A percentile compares a stretch with the other conserved stretches of the same genome.
phyloP scores from a whole-genome alignment of 2,888 invertebrate species.

The Scrobipalpa atriplicella region DNA sequence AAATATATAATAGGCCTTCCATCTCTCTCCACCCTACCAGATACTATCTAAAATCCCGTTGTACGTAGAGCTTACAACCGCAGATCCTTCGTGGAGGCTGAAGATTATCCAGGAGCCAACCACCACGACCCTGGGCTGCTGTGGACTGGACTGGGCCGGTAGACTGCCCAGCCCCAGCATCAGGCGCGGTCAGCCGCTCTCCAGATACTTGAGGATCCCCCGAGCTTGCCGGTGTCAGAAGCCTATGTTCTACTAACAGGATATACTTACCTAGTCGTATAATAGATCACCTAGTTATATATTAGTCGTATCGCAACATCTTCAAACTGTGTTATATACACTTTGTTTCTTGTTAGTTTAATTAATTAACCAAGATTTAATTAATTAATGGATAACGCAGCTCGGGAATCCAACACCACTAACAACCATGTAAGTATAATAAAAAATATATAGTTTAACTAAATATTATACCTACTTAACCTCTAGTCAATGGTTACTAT shows the following conservation, averaged over 20 bases:
- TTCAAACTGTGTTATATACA: no score
- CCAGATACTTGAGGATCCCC: background rate
- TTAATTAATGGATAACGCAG: background rate
- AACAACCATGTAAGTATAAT: background rate
- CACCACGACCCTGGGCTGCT: conserved; percentile 85
- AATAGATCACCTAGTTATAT: no score
- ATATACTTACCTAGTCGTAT: no score
- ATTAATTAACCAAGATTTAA: background rate
- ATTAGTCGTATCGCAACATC: no score
- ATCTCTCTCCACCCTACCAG: background rate
- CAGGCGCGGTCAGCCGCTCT: conserved; percentile 25
- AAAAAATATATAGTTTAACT: background rate
- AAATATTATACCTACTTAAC: background rate
- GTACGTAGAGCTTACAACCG: conserved; percentile 82
- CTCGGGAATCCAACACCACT: background rate
- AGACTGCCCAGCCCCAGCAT: conserved; percentile 44
- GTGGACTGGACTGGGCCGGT: conserved; percentile 85
- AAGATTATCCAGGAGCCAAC: conserved; percentile 84
- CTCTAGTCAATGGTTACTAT: background rate
- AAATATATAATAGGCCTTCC: background rate
- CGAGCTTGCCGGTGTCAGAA: background rate
- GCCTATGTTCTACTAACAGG: background rate
- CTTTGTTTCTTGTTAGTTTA: background rate
- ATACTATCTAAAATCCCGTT: conserved; percentile 59
- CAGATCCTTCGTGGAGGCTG: conserved; percentile 83